Evolutionary conservation across 2,888 invertebrate species (phyloP).

Genomic region (Drosophila fulvimacula): DNA sequence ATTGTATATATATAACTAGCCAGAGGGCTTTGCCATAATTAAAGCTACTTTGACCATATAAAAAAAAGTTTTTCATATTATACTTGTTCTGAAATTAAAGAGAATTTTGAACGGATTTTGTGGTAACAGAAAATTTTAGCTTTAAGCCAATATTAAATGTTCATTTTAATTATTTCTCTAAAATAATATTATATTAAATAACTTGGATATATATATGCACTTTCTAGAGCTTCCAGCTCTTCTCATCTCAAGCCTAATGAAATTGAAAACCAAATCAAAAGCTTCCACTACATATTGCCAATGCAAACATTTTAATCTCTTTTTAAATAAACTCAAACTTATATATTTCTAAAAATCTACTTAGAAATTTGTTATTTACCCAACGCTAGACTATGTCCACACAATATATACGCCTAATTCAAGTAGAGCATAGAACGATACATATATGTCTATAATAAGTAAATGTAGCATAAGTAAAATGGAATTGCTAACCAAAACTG

Average conservation of each 20-base stretch:
- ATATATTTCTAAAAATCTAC: not conserved
- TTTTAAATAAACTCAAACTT: not conserved
- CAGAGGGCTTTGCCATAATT: not conserved
- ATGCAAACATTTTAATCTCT: constrained; percentile 6
- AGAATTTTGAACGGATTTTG: not conserved
- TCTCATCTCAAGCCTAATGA: not conserved
- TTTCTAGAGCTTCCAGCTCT: not conserved
- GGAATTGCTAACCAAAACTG: constrained; percentile 18
- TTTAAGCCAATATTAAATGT: too few species aligned
- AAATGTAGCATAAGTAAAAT: constrained; percentile 16
- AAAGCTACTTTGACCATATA: not conserved
- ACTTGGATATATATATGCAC: too few species aligned
- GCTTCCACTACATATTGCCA: not conserved
- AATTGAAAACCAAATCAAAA: not conserved
- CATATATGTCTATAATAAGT: not conserved
- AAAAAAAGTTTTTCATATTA: not conserved
- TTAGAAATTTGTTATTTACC: not conserved
- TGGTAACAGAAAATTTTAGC: not conserved
- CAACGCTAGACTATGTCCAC: constrained; percentile 2
- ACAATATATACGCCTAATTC: constrained; percentile 4
- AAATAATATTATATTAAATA: too few species aligned
- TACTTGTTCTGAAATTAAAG: not conserved
- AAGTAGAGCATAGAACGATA: not conserved
- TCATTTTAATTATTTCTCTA: too few species aligned
- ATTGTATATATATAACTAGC: not conserved